These are phyloP conservation scores for Ladona fulva DNA, from an alignment of 1,140 invertebrate genomes.

Conservation along the genomic window DNA sequence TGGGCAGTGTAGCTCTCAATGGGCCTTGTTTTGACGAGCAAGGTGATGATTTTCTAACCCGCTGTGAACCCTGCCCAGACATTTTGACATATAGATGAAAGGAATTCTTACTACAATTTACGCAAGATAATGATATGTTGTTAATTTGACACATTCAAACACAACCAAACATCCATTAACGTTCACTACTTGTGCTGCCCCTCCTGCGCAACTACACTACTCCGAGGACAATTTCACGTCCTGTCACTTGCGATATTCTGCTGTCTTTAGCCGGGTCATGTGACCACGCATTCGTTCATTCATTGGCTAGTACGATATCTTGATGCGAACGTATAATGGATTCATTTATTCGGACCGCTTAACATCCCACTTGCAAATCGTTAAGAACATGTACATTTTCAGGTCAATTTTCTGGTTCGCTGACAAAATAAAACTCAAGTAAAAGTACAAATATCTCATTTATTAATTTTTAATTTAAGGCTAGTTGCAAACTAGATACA, in stretches of 20 bases:
- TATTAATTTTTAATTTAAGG: conserved; percentile 2
- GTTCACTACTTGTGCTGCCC: conserved; percentile 12
- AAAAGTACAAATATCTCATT: conserved; percentile 1
- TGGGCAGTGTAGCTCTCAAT: conserved; percentile 61
- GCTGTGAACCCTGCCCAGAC: conserved; percentile 42
- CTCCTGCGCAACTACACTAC: not conserved
- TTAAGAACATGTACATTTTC: not conserved
- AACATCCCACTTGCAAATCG: not conserved
- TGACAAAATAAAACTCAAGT: not conserved
- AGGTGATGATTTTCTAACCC: conserved; percentile 57
- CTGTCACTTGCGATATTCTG: conserved; percentile 22
- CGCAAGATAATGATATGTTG: not conserved
- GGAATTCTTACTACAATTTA: not conserved
- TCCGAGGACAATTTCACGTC: conserved; percentile 17
- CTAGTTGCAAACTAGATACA: conserved; percentile 5
- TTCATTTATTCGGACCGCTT: not conserved
- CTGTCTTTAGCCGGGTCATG: conserved; percentile 19
- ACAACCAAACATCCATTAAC: conserved; percentile 13
- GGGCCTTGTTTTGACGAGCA: conserved; percentile 56
- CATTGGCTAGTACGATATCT: conserved; percentile 13
- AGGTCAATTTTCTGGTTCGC: not conserved
- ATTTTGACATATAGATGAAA: conserved; percentile 34
- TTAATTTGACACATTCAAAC: conserved; percentile 15
- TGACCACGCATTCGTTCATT: conserved; percentile 16
- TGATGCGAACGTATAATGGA: conserved; percentile 10